Percentiles rank a stretch among this genome's conserved stretches.
Conservation (phyloP, 2,113 vertebrate species). For the Peromyscus polionotus region DNA sequence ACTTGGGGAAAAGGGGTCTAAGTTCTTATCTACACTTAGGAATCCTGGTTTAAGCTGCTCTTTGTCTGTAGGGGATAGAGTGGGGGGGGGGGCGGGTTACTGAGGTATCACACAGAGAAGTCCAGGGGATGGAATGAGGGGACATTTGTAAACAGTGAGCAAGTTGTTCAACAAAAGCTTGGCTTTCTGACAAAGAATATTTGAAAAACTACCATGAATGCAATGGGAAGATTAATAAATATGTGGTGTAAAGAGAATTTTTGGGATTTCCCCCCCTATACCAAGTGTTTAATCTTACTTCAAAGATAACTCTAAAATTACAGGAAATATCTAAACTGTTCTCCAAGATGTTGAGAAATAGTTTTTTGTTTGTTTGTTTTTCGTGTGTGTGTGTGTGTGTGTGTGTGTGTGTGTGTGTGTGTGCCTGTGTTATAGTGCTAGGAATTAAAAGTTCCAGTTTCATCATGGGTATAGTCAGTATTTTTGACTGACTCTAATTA, state of each 20-base stretch:
- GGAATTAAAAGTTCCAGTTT: conserved; percentile 1
- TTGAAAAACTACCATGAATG: not conserved
- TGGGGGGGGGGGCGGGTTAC: too few relatives aligned
- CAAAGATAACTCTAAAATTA: not conserved
- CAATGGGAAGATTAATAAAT: not conserved
- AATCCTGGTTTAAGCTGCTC: too few relatives aligned
- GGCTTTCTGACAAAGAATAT: not conserved
- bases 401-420: not conserved
- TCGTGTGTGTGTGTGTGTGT: not conserved
- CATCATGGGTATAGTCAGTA: not conserved
- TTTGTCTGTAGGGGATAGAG: too few relatives aligned
- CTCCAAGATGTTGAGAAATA: not conserved
- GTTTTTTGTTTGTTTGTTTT: not conserved
- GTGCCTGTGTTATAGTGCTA: not conserved
- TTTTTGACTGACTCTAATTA: not conserved
- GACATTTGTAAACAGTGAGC: not conserved
- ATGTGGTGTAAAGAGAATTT: not conserved
- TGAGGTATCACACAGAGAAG: not conserved
- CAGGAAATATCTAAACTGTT: conserved; percentile 39
- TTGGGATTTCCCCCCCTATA: not conserved
- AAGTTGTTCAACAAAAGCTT: not conserved
- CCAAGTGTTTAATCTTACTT: not conserved
- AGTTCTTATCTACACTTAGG: too few relatives aligned
- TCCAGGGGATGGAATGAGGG: not conserved
- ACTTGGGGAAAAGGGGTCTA: too few relatives aligned